Evolutionary conservation across 1,140 invertebrate species (phyloP).

Genomic region (Archivesica marissinica): DNA sequence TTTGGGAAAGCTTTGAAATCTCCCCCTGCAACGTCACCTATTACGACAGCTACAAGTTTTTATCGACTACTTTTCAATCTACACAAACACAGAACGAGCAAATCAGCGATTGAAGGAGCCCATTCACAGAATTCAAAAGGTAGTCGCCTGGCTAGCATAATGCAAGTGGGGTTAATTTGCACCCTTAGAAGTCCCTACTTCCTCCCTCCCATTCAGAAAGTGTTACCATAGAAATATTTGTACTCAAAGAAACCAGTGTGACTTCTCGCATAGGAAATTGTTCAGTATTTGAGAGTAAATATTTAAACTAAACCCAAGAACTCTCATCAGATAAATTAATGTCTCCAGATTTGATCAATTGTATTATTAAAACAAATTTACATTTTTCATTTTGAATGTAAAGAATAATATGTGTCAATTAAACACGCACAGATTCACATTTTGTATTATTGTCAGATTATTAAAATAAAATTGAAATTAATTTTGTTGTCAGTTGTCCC

Average conservation of each 20-base stretch:
- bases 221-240: constrained; percentile 10
- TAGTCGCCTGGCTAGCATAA: background rate
- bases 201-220: constrained; percentile 19
- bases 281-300: constrained; percentile 6
- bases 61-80: constrained; percentile 18
- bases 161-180: constrained; percentile 53
- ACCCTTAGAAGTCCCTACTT: constrained; percentile 33
- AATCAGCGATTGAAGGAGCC: constrained; percentile 30
- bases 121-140: background rate
- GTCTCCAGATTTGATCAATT: background rate
- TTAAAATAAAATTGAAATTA: background rate
- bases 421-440: no score
- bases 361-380: constrained; percentile 5
- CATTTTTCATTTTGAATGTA: background rate
- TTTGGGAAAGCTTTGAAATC: constrained; percentile 1
- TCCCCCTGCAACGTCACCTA: constrained; percentile 11
- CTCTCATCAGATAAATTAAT: background rate
- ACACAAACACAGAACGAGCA: constrained; percentile 30
- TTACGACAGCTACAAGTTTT: constrained; percentile 48
- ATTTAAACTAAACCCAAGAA: background rate
- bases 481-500: background rate
- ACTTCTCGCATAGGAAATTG: background rate
- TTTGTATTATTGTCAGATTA: background rate
- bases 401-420: no score
- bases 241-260: constrained; percentile 10